A percentile compares a stretch with the other conserved stretches of the same genome.
Conservation (phyloP, 2,113 vertebrate genomes). For the Calidris pugnax region DNA sequence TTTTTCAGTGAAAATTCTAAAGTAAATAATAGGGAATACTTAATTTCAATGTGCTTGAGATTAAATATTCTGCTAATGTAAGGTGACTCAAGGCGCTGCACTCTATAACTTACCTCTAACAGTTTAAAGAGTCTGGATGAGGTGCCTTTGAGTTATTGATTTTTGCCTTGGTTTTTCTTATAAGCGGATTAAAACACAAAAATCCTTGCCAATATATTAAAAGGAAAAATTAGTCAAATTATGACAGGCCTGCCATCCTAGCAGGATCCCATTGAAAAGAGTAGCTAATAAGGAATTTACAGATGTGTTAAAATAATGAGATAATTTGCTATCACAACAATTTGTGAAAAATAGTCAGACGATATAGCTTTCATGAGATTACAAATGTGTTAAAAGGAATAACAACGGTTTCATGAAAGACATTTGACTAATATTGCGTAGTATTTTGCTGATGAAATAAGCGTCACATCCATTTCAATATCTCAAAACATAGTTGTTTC, state of each 20-base stretch:
- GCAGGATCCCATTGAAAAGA: background rate
- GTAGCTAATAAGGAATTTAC: background rate
- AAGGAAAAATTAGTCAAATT: background rate
- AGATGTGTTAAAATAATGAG: background rate
- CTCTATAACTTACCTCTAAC: background rate
- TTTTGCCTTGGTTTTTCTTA: background rate
- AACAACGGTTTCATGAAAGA: background rate
- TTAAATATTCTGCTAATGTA: background rate
- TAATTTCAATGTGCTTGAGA: background rate
- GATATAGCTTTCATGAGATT: background rate
- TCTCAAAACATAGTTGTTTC: fast-evolving
- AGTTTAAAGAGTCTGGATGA: background rate
- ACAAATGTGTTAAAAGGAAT: background rate
- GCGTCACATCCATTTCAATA: background rate
- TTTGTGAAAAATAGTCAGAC: background rate
- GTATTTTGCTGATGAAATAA: background rate
- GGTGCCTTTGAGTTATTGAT: background rate
- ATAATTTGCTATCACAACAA: background rate
- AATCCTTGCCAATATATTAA: background rate
- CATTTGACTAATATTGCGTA: background rate
- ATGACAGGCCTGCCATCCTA: background rate
- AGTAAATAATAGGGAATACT: background rate
- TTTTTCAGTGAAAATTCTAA: background rate
- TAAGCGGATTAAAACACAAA: background rate
- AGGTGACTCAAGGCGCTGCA: background rate